phyloP scores from a whole-genome alignment of 2,797 vertebrate genomes.

The Calcarius lapponicus region DNA sequence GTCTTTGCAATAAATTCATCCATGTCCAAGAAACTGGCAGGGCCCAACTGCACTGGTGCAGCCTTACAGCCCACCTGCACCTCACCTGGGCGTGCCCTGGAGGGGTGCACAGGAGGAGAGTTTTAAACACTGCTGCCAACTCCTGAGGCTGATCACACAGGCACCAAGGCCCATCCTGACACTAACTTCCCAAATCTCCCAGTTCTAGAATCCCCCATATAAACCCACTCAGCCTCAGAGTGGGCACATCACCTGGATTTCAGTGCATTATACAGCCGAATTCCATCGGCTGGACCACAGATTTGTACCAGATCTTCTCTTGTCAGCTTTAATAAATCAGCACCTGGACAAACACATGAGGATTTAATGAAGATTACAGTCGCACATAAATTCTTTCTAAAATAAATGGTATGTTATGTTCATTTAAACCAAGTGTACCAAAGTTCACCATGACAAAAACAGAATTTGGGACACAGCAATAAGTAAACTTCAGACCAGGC shows the following conservation, averaged over 20 bases:
- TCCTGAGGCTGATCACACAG: background rate
- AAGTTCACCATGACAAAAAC: background rate
- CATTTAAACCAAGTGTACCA: background rate
- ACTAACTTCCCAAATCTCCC: conserved; percentile 1
- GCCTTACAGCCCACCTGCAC: conserved; percentile 36
- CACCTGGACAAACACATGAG: conserved; percentile 77
- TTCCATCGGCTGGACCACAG: conserved; percentile 93
- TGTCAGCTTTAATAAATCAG: conserved; percentile 94
- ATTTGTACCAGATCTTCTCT: conserved; percentile 94
- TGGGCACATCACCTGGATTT: conserved; percentile 85
- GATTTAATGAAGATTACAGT: background rate
- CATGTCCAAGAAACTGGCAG: background rate
- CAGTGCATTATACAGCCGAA: conserved; percentile 93
- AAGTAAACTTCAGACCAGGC: background rate
- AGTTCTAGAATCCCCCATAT: background rate
- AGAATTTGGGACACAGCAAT: background rate
- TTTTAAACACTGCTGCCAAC: background rate
- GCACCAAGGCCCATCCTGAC: background rate
- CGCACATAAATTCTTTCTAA: background rate
- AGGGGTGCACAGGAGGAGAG: background rate
- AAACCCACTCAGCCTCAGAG: background rate
- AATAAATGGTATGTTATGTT: background rate
- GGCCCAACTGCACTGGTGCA: conserved; percentile 22
- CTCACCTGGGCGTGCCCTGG: conserved; percentile 34
- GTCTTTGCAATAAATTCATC: conserved; percentile 56